phyloP scores from a whole-genome alignment of 2,888 invertebrate species.

The Cephus sareptanus region DNA sequence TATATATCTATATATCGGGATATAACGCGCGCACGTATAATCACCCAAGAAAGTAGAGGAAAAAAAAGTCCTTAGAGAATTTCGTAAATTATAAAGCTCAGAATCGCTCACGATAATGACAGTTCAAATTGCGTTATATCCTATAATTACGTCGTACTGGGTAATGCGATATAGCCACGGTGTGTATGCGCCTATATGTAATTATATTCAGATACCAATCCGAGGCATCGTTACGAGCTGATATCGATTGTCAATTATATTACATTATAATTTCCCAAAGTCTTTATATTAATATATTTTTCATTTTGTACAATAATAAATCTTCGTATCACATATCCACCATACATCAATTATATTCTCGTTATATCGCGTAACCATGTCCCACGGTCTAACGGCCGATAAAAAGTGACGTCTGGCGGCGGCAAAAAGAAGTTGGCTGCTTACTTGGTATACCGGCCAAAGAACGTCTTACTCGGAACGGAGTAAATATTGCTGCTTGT shows the following conservation, averaged over 20 bases:
- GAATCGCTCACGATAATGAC: not conserved
- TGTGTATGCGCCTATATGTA: not conserved
- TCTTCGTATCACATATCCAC: not conserved
- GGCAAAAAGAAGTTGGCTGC: not conserved
- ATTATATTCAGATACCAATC: not conserved
- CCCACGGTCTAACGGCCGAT: not conserved
- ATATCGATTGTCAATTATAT: not conserved
- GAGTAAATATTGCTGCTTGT: not conserved
- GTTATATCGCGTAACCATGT: not conserved
- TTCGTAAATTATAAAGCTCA: not conserved
- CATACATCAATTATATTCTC: not conserved
- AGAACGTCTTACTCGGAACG: not conserved
- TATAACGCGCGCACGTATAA: not conserved
- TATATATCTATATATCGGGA: too few relatives aligned
- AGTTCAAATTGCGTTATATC: not conserved
- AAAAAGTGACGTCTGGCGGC: not conserved
- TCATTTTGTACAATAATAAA: not conserved
- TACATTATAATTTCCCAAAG: not conserved
- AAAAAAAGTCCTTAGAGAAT: not conserved
- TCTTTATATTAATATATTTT: not conserved
- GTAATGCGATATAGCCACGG: not conserved
- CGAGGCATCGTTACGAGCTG: not conserved
- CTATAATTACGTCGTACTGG: not conserved
- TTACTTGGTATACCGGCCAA: not conserved
- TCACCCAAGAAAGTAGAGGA: not conserved